Conservation (phyloP, 2,113 vertebrate genomes). For the Anguilla rostrata region DNA sequence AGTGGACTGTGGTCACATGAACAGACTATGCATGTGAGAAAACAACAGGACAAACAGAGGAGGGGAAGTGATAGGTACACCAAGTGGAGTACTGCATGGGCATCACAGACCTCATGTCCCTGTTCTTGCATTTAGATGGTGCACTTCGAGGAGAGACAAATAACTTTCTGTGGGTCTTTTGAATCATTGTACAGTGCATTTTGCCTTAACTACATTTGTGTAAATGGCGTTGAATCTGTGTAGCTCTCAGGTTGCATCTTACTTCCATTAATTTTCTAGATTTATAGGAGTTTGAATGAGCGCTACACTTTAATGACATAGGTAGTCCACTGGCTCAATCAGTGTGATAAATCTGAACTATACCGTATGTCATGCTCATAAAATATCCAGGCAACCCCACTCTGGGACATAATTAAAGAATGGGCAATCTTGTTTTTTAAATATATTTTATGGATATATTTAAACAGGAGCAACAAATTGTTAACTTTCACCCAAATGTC, state of each 20-base stretch:
- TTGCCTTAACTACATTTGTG: too few species aligned
- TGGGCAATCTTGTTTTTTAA: not conserved
- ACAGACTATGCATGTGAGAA: not conserved
- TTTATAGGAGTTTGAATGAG: not conserved
- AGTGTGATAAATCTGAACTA: not conserved
- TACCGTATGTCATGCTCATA: not conserved
- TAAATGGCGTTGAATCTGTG: not conserved
- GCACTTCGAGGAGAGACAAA: not conserved
- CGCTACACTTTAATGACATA: not conserved
- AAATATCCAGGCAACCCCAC: slow-evolving; percentile 1
- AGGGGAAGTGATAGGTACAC: not conserved
- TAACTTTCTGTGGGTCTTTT: not conserved
- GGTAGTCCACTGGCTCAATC: not conserved
- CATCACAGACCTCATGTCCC: not conserved
- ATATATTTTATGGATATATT: not conserved
- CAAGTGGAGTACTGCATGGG: not conserved
- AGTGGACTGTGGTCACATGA: not conserved
- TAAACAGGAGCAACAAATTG: not conserved
- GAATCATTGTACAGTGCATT: not conserved
- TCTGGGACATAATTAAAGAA: not conserved
- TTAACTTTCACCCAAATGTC: not conserved
- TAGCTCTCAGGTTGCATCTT: not conserved
- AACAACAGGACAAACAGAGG: not conserved
- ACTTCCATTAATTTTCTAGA: not conserved
- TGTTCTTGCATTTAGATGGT: not conserved